Evolutionary conservation across 2,888 invertebrate genomes (phyloP), one percentile per base, ranked within the genome.

Genomic region (Neoascia interrupta): DNA sequence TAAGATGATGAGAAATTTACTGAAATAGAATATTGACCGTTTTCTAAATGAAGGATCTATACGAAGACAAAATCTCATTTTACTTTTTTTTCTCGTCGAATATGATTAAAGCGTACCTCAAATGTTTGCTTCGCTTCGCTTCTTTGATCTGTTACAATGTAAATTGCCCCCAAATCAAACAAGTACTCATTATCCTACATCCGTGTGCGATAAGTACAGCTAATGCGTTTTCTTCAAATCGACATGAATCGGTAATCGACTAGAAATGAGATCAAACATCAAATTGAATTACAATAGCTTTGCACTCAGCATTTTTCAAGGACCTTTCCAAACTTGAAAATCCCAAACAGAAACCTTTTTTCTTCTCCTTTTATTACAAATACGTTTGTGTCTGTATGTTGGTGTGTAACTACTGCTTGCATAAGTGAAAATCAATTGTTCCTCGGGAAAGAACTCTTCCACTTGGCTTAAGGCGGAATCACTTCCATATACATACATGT

Each of bases 251-350:
- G 58, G 56, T 76, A 79, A 79, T 79, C 79, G 73, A 79, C 18
- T 66, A 31, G 61, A 73, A 79, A 79, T 73, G 66, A 79, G 61
- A 79, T 73, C 73, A 73, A 79, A 73, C 72, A 79, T 73, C 21
- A 66, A 79, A 79, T 79, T 73, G 60, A 79, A 79, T 56, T 73
- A 60, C 64, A 64, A 79, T 37, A 49, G 49, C 76, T 49, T n/a
- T n/a, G 36, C 37, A 63, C 73, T 79, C 79, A 79, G 79, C 73
- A 73, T 51, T 79, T 73, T 43, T 56, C 23, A 69, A 72, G 60
- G 66, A 60, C 60, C 60, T 64, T 53, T 60, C 34, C 49, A 26
- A 47, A 45, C 49, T 51, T 63, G 37, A 63, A 39, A 36, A 23
- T 18, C 37, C 16, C 49, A 54, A 36, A 41, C 51, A 70, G 16